These are phyloP conservation scores for Bovichtus diacanthus DNA, from an alignment of 2,797 vertebrate genomes.

Conservation along the genomic window DNA sequence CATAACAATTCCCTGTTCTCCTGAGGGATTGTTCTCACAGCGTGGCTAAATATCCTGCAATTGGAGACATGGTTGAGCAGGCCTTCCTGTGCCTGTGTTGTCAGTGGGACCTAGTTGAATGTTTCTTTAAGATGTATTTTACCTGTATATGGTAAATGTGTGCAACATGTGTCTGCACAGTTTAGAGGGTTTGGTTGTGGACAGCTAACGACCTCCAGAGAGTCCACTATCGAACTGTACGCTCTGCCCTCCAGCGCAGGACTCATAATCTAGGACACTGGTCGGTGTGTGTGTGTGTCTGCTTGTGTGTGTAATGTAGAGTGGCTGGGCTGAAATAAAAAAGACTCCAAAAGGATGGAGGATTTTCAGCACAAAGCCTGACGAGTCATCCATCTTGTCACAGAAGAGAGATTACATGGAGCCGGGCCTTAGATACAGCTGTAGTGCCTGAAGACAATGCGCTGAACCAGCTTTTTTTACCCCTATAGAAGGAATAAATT, in stretches of 20 bases:
- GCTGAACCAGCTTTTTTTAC: constrained; percentile 79
- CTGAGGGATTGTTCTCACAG: constrained; percentile 60
- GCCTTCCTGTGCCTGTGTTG: constrained; percentile 15
- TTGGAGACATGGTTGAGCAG: constrained; percentile 34
- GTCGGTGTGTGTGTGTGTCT: constrained; percentile 21
- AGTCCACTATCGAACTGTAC: constrained; percentile 25
- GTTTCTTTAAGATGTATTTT: constrained; percentile 14
- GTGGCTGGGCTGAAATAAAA: constrained; percentile 68
- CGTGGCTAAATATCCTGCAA: constrained; percentile 50
- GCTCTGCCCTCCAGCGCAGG: constrained; percentile 43
- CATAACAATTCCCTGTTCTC: constrained; percentile 68
- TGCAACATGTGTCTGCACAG: constrained; percentile 18
- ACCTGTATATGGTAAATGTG: constrained; percentile 3
- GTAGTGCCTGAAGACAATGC: constrained; percentile 74
- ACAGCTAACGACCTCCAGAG: constrained; percentile 31
- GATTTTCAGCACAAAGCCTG: constrained; percentile 76
- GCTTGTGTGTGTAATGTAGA: constrained; percentile 34
- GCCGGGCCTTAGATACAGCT: constrained; percentile 75
- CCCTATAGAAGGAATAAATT: constrained; percentile 77
- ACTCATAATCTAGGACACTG: constrained; percentile 61
- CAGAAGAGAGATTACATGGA: constrained; percentile 81
- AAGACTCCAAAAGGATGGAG: constrained; percentile 65
- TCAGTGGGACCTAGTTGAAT: constrained; percentile 25
- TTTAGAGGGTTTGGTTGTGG: constrained; percentile 34
- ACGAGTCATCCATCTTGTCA: constrained; percentile 82